phyloP scores from a whole-genome alignment of 2,113 vertebrate species.

The Phyllostomus hastatus region DNA sequence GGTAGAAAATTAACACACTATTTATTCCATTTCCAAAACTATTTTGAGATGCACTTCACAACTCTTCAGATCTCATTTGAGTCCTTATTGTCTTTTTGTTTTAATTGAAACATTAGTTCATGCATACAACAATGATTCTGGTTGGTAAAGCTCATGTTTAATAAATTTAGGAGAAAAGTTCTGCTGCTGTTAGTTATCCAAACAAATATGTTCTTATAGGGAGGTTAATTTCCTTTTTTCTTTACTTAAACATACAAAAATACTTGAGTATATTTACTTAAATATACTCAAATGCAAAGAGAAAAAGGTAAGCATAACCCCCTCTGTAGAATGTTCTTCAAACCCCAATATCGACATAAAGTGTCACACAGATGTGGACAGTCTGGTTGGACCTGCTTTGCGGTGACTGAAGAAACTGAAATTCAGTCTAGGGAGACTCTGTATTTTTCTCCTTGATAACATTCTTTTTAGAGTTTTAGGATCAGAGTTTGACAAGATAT shows the following conservation, averaged over 20 bases:
- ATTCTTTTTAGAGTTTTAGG: neutral
- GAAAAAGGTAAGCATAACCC: neutral
- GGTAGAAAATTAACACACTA: neutral
- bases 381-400: neutral
- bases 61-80: neutral
- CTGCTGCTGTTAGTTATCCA: neutral
- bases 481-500: neutral
- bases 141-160: neutral
- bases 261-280: neutral
- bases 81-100: neutral
- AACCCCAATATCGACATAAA: accelerated
- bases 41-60: neutral
- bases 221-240: neutral
- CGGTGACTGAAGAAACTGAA: neutral
- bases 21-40: neutral
- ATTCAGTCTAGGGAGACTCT: neutral
- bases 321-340: neutral
- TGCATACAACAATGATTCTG: neutral
- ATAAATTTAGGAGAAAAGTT: neutral
- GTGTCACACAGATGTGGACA: accelerated
- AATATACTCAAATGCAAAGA: neutral
- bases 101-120: neutral
- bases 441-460: neutral
- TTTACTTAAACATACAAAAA: neutral
- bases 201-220: neutral